Conservation (phyloP, 2,888 invertebrate species). For the Nymphalis c-album region DNA sequence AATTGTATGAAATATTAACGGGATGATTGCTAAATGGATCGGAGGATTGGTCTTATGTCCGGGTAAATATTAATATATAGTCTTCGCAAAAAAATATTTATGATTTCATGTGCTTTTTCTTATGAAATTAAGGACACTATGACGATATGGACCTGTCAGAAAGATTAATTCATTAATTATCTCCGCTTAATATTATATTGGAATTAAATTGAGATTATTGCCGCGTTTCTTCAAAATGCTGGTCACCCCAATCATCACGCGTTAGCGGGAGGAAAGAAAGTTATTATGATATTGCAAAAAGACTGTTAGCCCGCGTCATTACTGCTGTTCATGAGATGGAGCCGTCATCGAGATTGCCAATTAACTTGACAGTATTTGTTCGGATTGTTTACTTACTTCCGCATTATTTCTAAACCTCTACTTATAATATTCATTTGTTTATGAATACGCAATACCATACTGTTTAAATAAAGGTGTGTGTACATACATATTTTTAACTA, state of each 20-base stretch:
- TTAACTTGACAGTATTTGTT: constrained; percentile 43
- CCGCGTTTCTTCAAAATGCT: not conserved
- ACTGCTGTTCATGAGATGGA: constrained; percentile 50
- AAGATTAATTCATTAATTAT: too few relatives aligned
- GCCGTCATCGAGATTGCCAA: constrained; percentile 51
- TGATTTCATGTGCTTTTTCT: too few relatives aligned
- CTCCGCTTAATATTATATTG: not conserved
- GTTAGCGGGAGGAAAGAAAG: constrained; percentile 49
- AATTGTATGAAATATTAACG: too few relatives aligned
- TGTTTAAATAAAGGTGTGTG: not conserved
- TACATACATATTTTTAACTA: not conserved
- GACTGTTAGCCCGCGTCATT: constrained; percentile 54
- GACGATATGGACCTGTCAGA: too few relatives aligned
- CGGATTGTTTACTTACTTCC: constrained; percentile 39
- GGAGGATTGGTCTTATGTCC: too few relatives aligned
- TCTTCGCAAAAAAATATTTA: too few relatives aligned
- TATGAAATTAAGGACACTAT: too few relatives aligned
- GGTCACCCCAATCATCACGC: constrained; percentile 32
- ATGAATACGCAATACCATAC: constrained; percentile 6
- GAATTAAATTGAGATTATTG: not conserved
- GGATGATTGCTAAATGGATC: too few relatives aligned
- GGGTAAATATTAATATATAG: too few relatives aligned
- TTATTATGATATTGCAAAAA: constrained; percentile 52
- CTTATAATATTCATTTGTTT: constrained; percentile 17
- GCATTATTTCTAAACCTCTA: constrained; percentile 23